A percentile compares a stretch with the other conserved stretches of the same genome.
Conservation (phyloP, 2,113 vertebrate genomes). For the Tilapia sparmanii region DNA sequence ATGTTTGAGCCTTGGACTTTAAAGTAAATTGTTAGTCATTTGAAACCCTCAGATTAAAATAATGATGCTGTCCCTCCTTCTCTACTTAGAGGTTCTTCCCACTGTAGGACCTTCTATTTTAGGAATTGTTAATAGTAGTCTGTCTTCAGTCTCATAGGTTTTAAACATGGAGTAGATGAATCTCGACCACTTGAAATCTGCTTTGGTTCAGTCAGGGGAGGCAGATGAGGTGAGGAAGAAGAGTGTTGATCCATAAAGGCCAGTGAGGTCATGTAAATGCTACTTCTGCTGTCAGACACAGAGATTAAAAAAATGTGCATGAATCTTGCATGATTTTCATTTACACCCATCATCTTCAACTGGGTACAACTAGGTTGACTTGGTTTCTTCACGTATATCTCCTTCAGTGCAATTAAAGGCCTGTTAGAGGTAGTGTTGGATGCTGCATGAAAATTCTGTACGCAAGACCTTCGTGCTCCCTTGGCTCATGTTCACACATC, state of each 20-base stretch:
- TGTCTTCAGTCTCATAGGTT: not conserved
- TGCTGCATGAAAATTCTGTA: not conserved
- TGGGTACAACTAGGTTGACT: not conserved
- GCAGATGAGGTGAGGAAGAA: not conserved
- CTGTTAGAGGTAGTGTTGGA: not conserved
- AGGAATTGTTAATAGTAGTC: not conserved
- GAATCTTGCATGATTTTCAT: not conserved
- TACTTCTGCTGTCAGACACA: not conserved
- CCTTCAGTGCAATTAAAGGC: not conserved
- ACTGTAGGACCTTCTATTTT: not conserved
- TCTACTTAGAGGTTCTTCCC: not conserved
- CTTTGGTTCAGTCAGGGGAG: not conserved
- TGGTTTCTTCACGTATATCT: fast-evolving
- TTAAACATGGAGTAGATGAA: not conserved
- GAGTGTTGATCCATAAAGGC: not conserved
- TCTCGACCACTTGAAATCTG: not conserved
- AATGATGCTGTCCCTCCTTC: not conserved
- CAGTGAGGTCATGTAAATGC: not conserved
- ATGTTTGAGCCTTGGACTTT: not conserved
- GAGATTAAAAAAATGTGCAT: not conserved
- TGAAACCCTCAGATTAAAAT: not conserved
- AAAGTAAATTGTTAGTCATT: not conserved
- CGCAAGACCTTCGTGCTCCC: fast-evolving
- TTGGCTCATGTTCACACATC: not conserved
- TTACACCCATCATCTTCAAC: not conserved